phyloP scores from a whole-genome alignment of 1,140 invertebrate species.

The Tribolium castaneum region DNA sequence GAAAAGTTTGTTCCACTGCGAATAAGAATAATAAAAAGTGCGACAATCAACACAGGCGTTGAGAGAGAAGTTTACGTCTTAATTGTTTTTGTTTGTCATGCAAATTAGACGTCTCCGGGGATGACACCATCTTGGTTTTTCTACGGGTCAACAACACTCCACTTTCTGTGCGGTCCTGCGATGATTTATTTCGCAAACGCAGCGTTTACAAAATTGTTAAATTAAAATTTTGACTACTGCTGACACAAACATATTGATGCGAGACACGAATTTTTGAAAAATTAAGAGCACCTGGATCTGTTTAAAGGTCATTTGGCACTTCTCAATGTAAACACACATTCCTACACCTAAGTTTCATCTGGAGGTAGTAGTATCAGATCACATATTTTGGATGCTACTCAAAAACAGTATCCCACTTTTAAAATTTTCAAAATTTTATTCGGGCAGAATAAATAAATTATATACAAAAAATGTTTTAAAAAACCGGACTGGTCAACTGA shows the following conservation, averaged over 20 bases:
- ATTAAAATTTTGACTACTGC: no score
- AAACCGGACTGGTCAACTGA: no score
- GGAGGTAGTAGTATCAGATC: no score
- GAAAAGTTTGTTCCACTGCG: conserved; percentile 2
- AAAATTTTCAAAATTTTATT: no score
- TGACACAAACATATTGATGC: no score
- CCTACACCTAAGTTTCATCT: background rate
- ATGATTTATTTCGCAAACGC: background rate
- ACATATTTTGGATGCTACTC: no score
- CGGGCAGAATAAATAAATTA: no score
- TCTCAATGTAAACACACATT: background rate
- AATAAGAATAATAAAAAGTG: conserved; percentile 35
- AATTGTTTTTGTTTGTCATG: conserved; percentile 30
- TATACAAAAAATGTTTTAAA: no score
- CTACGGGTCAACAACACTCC: background rate
- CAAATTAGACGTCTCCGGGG: background rate
- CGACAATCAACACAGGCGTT: conserved; percentile 24
- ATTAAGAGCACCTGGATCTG: background rate
- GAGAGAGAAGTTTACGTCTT: conserved; percentile 27
- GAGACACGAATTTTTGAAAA: background rate
- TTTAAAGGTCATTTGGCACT: background rate
- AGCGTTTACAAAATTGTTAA: no score
- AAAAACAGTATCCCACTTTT: no score
- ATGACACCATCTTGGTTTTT: conserved; percentile 8
- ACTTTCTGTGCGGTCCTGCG: background rate